Base-by-base conservation (phyloP, 2,888 invertebrate genomes). In the Papilio elwesi region DNA sequence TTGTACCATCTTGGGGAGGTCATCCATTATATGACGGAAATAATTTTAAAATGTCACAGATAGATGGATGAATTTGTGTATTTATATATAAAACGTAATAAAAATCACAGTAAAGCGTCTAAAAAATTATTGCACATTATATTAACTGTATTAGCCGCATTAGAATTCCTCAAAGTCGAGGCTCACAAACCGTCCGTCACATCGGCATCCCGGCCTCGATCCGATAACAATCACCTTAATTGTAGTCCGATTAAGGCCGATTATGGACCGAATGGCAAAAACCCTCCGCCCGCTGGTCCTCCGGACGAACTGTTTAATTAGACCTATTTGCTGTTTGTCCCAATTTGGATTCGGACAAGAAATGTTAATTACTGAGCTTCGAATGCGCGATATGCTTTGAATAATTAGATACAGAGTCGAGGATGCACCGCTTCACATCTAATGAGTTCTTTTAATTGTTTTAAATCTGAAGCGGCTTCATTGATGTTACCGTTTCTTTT, bases 151-250 rank as follows among this genome's bases (percentile, higher is more conserved):
- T 68, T 57, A 16, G 38, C 6, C 57, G 68, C 26, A 59, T 71
- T 71, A 71, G 65, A 67, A 71, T 67, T 52, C 38, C 47, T 67
- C 15, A 67, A 67, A 71, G 38, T 71, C 16, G 48, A 71, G 66
- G 57, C 53, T 38, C 63, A 48, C 67, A 68, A 67, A 26, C 68
- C 53, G 64, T 73, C 55, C 47, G 49, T 71, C 68, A 63, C 68
- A 48, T 68, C 59, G 65, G 65, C 52, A 66, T 66, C 78, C 79
- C 78, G 81, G 81, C 68, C 74, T 74, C 81, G 80, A 85, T 85
- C 83, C 86, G 86, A 85, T 87, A 82, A 85, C 84, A 85, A 88
- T 87, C 86, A 83, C 76, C 81, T 86, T 88, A 89, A 89, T 90
- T 87, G 85, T 80, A 73, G 78, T 76, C 78, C 87, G 87, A 87